A percentile compares a stretch with the other conserved stretches of the same genome.
These are phyloP conservation scores for Brachylomia viminalis DNA, from an alignment of 2,888 invertebrate species.

Conservation along the genomic window DNA sequence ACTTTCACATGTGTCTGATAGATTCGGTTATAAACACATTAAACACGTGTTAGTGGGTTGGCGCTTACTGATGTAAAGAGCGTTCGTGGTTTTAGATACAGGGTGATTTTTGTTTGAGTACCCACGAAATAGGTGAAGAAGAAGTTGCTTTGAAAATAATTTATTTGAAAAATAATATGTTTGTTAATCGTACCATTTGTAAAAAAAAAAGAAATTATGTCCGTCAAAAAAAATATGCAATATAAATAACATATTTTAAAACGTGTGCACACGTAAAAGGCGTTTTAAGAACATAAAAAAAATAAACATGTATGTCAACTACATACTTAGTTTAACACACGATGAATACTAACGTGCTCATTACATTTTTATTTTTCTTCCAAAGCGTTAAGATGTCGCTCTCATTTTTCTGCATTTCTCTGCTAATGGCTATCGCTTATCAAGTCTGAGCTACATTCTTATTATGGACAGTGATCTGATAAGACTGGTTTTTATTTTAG, in stretches of 20 bases:
- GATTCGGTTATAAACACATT: slow-evolving; percentile 48
- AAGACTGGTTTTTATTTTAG: slow-evolving; percentile 40
- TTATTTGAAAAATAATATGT: too few relatives aligned
- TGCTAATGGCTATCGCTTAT: slow-evolving; percentile 28
- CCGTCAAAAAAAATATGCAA: too few relatives aligned
- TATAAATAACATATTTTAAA: too few relatives aligned
- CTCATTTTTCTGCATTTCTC: slow-evolving; percentile 30
- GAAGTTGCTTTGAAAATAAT: too few relatives aligned
- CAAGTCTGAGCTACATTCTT: slow-evolving; percentile 19
- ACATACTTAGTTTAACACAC: background rate
- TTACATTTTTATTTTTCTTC: slow-evolving; percentile 10
- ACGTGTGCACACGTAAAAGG: background rate
- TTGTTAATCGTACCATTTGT: too few relatives aligned
- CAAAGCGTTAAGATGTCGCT: background rate
- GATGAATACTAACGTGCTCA: background rate
- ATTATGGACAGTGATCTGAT: slow-evolving; percentile 27
- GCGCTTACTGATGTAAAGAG: slow-evolving; percentile 64
- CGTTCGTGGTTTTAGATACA: slow-evolving; percentile 53
- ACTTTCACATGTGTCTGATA: slow-evolving; percentile 62
- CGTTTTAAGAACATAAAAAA: too few relatives aligned
- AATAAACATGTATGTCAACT: slow-evolving; percentile 1
- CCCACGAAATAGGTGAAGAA: too few relatives aligned
- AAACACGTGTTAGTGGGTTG: slow-evolving; percentile 63
- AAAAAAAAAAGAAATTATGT: too few relatives aligned
- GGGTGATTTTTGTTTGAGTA: slow-evolving; percentile 26